Percentiles rank a stretch among this genome's conserved stretches.
These are phyloP conservation scores for Cremastobaeus sp. DNA, from an alignment of 2,888 invertebrate species.

Conservation along the genomic window DNA sequence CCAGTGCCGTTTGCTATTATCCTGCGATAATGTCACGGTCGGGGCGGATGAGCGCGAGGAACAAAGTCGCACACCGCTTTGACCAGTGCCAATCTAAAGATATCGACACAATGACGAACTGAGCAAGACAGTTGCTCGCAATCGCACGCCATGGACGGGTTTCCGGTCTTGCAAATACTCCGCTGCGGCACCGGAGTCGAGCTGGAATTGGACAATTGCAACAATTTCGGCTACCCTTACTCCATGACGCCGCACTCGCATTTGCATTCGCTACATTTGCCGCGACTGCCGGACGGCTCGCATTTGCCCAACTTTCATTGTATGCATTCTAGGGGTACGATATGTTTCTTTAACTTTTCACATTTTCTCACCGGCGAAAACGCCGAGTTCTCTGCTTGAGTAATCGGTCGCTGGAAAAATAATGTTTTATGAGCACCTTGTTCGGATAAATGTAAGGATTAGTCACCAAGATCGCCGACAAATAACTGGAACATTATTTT, in stretches of 20 bases:
- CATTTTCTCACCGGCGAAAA: too few species aligned
- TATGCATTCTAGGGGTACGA: constrained; percentile 74
- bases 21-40: not conserved
- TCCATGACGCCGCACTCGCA: constrained; percentile 72
- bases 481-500: constrained; percentile 15
- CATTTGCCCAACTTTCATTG: constrained; percentile 74
- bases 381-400: too few species aligned
- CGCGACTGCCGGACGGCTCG: constrained; percentile 72
- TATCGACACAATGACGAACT: constrained; percentile 3
- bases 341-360: not conserved
- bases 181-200: constrained; percentile 74
- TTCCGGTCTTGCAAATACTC: constrained; percentile 76
- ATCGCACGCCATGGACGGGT: constrained; percentile 71
- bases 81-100: not conserved
- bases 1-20: not conserved
- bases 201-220: constrained; percentile 70
- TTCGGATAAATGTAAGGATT: too few species aligned
- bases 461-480: constrained; percentile 4
- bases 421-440: too few species aligned
- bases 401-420: too few species aligned
- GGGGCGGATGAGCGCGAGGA: not conserved
- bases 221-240: constrained; percentile 71
- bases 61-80: constrained; percentile 10
- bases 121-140: constrained; percentile 15
- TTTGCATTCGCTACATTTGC: constrained; percentile 69